Conservation (phyloP, 2,888 invertebrate species). For the Leucozona laternaria region DNA sequence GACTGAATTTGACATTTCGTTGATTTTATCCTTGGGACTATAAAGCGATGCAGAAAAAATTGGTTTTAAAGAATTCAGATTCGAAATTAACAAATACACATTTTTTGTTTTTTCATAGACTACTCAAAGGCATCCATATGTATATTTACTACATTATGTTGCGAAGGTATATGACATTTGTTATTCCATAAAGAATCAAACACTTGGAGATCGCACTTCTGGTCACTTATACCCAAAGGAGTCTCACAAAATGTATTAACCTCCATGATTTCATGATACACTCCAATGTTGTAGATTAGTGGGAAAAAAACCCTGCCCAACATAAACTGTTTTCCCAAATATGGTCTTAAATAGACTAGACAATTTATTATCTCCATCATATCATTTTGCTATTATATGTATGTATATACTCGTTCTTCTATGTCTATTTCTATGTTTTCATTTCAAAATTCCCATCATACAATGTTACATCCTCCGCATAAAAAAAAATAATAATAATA, state of each 20-base stretch:
- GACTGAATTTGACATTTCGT: too few species aligned
- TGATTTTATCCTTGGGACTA: too few species aligned
- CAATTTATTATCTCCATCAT: conserved; percentile 25
- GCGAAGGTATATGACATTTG: too few species aligned
- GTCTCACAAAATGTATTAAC: background rate
- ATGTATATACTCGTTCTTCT: background rate
- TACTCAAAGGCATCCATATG: too few species aligned
- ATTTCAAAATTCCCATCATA: conserved; percentile 46
- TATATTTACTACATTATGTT: too few species aligned
- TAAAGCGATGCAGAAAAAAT: too few species aligned
- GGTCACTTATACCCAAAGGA: background rate
- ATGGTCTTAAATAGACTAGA: conserved; percentile 38
- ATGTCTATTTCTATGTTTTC: conserved; percentile 19
- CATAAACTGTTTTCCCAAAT: conserved; percentile 38
- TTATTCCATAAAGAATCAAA: too few species aligned
- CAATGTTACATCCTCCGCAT: conserved; percentile 70
- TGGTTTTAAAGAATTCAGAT: too few species aligned
- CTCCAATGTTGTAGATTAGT: background rate
- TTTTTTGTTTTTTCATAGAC: too few species aligned
- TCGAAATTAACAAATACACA: too few species aligned
- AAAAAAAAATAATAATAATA: conserved; percentile 49
- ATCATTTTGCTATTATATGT: conserved; percentile 14
- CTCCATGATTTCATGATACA: background rate
- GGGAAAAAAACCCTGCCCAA: conserved; percentile 19
- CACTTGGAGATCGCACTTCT: too few species aligned